phyloP scores from a whole-genome alignment of 2,113 vertebrate genomes.

The Peromyscus leucopus region DNA sequence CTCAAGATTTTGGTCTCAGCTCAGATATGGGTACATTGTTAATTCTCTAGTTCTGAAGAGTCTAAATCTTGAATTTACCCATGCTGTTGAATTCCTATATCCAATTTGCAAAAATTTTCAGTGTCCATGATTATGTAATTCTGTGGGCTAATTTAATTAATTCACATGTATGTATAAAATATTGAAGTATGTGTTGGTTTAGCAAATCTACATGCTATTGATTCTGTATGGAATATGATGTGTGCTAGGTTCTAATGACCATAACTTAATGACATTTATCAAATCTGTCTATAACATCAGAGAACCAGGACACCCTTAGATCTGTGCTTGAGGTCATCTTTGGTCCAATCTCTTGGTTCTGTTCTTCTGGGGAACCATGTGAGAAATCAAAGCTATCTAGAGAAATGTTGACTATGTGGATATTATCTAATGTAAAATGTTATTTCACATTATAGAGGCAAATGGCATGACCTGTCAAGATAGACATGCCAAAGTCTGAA shows the following conservation, averaged over 20 bases:
- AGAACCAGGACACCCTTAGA: neutral
- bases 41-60: neutral
- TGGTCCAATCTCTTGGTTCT: neutral
- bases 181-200: neutral
- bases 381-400: neutral
- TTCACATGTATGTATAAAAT: neutral
- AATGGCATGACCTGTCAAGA: neutral
- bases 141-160: neutral
- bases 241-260: neutral
- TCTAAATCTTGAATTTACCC: neutral
- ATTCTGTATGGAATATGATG: neutral
- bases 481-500: neutral
- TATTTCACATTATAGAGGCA: neutral
- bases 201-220: neutral
- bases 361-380: neutral
- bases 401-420: neutral
- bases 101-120: too few relatives aligned
- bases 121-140: neutral
- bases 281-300: neutral
- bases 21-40: too few relatives aligned
- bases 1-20: too few relatives aligned
- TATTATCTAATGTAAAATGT: neutral
- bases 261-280: neutral
- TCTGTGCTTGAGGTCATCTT: neutral
- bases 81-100: neutral